Base-by-base conservation (phyloP, 2,888 invertebrate species). In the Alitta virens region DNA sequence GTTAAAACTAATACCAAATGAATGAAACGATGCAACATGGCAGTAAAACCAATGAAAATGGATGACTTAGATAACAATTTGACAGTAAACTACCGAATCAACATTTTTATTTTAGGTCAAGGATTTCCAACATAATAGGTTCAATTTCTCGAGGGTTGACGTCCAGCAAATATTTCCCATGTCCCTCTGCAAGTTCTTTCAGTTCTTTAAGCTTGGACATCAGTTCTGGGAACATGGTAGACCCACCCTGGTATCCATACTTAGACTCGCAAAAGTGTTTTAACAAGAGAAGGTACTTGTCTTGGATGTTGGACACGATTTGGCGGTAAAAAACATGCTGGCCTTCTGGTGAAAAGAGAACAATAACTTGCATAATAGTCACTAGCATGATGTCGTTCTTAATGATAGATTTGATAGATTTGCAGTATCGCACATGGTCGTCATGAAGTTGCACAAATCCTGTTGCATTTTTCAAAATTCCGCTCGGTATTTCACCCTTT, bases 121-220 rank as follows among this genome's bases (percentile, higher is more conserved):
- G 94, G 77, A 97, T 94, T 86, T 97, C 96, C 80, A 95, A 90
- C 52, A 97, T 85, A 42, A 97, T 84, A 0, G 96, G 97, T 75
- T 95, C 95, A 51, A 97, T 91, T 77, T 90, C 88, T 64, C 89
- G 86, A 33, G 96, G 94, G 85, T 96, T 94, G 0, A 94, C 92
- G 82, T 95, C 92, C 26, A 96, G 85, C 81, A 94, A 92, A 2
- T 95, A 92, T 43, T 90, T 89, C 9, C 95, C 91, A n/a, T 95
- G 90, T 73, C 92, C 91, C 72, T 94, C 93, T 64, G 94, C 92
- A 58, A 96, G 85, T 75, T 89, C 89, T 71, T 92, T 89, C 24
- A 97, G 87, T 78, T 96, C 95, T 26, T 91, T 87, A 72, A 96
- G 90, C 84, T 92, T 93, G 81, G 90, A 89, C 70, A 95, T 91